Evolutionary conservation across 2,797 vertebrate genomes (phyloP).

Genomic region (Eulemur coronatus): DNA sequence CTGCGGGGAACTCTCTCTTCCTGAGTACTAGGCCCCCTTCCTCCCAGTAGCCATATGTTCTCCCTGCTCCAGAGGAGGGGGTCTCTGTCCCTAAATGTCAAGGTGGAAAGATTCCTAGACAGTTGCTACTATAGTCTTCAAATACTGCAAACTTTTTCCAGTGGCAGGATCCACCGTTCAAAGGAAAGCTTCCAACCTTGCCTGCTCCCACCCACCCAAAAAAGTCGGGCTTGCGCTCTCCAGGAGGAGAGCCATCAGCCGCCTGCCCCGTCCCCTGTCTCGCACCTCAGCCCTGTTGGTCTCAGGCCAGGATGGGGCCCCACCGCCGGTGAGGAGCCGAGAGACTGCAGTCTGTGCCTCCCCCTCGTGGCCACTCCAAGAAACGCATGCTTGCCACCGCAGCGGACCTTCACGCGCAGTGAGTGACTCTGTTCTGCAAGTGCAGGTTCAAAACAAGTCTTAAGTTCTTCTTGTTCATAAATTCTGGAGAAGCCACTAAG

Average conservation of each 20-base stretch:
- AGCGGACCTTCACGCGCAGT: fast-evolving
- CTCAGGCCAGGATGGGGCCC: too few relatives aligned
- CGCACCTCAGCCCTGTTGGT: background rate
- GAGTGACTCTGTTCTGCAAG: background rate
- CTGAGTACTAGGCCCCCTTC: background rate
- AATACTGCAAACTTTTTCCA: background rate
- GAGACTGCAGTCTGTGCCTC: background rate
- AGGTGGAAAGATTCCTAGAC: background rate
- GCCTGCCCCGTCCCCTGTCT: background rate
- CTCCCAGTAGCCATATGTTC: background rate
- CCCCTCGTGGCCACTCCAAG: background rate
- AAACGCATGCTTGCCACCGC: background rate
- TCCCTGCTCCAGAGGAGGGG: background rate
- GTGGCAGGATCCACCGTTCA: background rate
- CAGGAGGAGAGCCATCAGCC: background rate
- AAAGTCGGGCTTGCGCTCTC: background rate
- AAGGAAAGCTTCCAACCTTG: background rate
- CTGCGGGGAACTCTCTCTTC: background rate
- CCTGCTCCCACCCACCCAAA: background rate
- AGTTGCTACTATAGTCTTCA: background rate
- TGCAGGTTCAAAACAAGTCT: background rate
- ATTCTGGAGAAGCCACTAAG: background rate
- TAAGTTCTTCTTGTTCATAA: background rate
- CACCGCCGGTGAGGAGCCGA: background rate
- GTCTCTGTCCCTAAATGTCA: background rate